phyloP scores from a whole-genome alignment of 2,888 invertebrate species.

The Emmelina monodactyla region DNA sequence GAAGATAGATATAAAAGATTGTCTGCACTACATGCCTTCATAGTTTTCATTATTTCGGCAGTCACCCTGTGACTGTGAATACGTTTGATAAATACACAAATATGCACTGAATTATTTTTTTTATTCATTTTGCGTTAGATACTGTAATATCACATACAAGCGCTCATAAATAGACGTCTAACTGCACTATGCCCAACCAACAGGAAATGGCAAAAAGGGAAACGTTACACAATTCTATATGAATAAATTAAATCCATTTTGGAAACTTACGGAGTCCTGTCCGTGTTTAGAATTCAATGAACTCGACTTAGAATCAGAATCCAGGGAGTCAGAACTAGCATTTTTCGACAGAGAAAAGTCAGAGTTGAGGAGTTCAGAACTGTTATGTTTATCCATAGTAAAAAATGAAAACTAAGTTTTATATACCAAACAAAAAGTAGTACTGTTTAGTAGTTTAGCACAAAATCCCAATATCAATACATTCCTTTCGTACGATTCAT shows the following conservation, averaged over 20 bases:
- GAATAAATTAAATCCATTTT: slow-evolving; percentile 32
- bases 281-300: slow-evolving; percentile 85
- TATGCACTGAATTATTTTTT: slow-evolving; percentile 35
- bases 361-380: slow-evolving; percentile 70
- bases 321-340: slow-evolving; percentile 81
- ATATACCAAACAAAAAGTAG: no score
- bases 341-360: slow-evolving; percentile 75
- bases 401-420: slow-evolving; percentile 2
- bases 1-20: no score
- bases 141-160: no score
- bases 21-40: background rate
- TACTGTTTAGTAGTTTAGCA: background rate
- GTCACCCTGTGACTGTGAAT: slow-evolving; percentile 31
- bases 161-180: no score
- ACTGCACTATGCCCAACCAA: slow-evolving; percentile 16
- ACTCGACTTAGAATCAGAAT: slow-evolving; percentile 86
- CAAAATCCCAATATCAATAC: no score
- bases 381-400: slow-evolving; percentile 71
- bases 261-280: slow-evolving; percentile 78
- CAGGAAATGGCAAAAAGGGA: slow-evolving; percentile 33
- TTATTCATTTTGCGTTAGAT: background rate
- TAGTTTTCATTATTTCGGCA: no score
- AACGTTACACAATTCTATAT: background rate
- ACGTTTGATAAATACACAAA: slow-evolving; percentile 49
- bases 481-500: no score